These are phyloP conservation scores for Drosophila vallismaia DNA, from an alignment of 2,888 invertebrate genomes.

Conservation along the genomic window DNA sequence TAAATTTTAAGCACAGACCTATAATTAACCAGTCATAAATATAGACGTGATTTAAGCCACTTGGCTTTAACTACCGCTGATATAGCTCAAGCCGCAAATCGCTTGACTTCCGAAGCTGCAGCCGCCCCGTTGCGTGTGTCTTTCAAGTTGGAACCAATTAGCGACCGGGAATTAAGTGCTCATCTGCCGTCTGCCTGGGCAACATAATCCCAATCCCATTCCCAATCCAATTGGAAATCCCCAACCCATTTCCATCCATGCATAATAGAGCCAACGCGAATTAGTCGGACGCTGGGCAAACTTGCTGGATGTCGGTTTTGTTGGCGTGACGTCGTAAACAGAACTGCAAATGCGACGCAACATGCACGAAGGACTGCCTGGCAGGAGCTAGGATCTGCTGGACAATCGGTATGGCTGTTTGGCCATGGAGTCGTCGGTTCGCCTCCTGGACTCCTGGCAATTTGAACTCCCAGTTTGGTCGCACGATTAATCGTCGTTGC, in stretches of 20 bases:
- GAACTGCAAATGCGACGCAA: constrained; percentile 66
- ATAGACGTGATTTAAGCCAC: constrained; percentile 35
- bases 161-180: constrained; percentile 68
- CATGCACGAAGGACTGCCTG: constrained; percentile 58
- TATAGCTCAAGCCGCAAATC: constrained; percentile 3
- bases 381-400: constrained; percentile 1
- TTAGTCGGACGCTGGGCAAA: constrained; percentile 58
- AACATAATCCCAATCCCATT: constrained; percentile 16
- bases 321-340: constrained; percentile 70
- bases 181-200: constrained; percentile 52
- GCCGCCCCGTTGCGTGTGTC: constrained; percentile 10
- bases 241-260: constrained; percentile 43
- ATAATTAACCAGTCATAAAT: constrained; percentile 44
- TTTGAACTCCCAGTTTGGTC: constrained; percentile 63
- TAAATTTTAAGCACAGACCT: constrained; percentile 27
- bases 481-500: constrained; percentile 83
- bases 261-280: constrained; percentile 68
- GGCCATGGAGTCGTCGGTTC: constrained; percentile 2
- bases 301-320: constrained; percentile 34
- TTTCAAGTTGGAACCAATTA: constrained; percentile 54
- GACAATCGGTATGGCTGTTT: background rate
- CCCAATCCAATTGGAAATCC: background rate
- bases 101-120: constrained; percentile 19
- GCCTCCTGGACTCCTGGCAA: constrained; percentile 15
- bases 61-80: constrained; percentile 2